A percentile compares a stretch with the other conserved stretches of the same genome.
phyloP scores from a whole-genome alignment of 2,113 vertebrate genomes.

The Bettongia penicillata region DNA sequence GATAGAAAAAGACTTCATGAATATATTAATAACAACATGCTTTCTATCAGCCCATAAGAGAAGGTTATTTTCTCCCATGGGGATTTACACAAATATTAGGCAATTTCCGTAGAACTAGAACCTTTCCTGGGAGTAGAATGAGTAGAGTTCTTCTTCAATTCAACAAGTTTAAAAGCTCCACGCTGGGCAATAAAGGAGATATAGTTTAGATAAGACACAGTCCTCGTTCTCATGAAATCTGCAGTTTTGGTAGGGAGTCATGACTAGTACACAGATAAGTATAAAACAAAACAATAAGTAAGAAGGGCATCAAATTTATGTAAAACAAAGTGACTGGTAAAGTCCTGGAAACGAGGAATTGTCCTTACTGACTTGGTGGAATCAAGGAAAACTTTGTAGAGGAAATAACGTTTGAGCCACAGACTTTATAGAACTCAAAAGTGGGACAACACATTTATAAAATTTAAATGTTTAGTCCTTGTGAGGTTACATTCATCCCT shows the following conservation, averaged over 20 bases:
- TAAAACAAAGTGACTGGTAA: background rate
- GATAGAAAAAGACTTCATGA: background rate
- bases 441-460: background rate
- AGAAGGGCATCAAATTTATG: background rate
- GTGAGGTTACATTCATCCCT: background rate
- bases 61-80: background rate
- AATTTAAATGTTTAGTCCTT: background rate
- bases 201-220: background rate
- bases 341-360: background rate
- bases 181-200: background rate
- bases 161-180: background rate
- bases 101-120: background rate
- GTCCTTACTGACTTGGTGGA: background rate
- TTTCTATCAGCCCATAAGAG: background rate
- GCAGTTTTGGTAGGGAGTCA: background rate
- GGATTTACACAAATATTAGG: background rate
- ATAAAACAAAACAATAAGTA: background rate
- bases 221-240: background rate
- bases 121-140: slow-evolving; percentile 19
- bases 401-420: background rate
- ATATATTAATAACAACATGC: background rate
- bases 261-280: background rate
- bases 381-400: background rate
- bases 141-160: background rate
- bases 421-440: background rate